Conservation (phyloP, 2,113 vertebrate species). For the Microcebus murinus region DNA sequence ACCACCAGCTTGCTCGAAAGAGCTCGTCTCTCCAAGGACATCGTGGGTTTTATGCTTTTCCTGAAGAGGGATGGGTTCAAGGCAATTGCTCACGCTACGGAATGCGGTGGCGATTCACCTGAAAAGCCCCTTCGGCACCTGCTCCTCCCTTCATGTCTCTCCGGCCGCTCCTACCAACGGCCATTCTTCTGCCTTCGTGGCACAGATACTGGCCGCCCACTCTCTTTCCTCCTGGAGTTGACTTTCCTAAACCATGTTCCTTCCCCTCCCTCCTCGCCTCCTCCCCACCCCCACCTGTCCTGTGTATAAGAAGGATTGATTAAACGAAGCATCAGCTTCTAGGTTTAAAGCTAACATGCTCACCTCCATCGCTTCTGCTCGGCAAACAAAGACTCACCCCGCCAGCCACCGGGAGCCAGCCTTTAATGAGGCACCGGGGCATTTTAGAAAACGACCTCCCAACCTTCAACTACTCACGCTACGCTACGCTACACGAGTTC, state of each 20-base stretch:
- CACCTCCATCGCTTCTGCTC: neutral
- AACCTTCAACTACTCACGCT: neutral
- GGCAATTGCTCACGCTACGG: neutral
- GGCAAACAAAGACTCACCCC: neutral
- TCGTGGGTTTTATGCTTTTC: neutral
- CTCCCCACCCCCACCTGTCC: neutral
- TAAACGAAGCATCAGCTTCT: neutral
- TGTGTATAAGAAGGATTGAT: neutral
- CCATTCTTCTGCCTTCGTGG: neutral
- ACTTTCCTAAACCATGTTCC: neutral
- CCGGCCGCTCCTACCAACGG: neutral
- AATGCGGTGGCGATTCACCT: neutral
- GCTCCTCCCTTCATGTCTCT: neutral
- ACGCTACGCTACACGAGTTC: neutral
- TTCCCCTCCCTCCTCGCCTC: neutral
- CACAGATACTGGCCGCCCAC: neutral
- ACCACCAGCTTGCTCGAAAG: neutral
- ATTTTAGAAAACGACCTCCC: neutral
- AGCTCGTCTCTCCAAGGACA: neutral
- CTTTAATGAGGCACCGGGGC: neutral
- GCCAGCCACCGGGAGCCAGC: neutral
- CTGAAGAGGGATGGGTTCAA: neutral
- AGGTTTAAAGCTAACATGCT: neutral
- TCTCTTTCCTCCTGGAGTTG: neutral
- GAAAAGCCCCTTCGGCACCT: neutral